Conservation (phyloP, 2,113 vertebrate genomes). For the Vanacampus margaritifer region DNA sequence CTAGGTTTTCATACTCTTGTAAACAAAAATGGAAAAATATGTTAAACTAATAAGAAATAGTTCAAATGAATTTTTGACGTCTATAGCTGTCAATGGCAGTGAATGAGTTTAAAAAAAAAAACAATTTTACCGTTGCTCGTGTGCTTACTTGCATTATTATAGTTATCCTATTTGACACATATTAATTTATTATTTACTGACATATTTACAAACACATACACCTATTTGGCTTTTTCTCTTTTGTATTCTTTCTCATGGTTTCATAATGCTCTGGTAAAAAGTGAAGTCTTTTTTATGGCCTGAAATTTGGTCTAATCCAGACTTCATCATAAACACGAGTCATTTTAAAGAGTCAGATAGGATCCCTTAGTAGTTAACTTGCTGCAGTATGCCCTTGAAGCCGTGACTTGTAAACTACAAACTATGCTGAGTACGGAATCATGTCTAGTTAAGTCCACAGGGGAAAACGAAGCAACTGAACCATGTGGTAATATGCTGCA, state of each 20-base stretch:
- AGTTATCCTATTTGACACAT: neutral
- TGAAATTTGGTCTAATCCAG: neutral
- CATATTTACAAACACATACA: neutral
- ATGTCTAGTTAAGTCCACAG: neutral
- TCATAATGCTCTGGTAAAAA: neutral
- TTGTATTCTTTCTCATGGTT: neutral
- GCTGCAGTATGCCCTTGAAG: neutral
- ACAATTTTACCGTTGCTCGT: neutral
- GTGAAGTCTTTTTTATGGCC: neutral
- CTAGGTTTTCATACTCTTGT: too few species aligned
- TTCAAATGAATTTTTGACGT: too few species aligned
- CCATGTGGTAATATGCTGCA: conserved; percentile 1
- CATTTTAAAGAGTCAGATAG: too few species aligned
- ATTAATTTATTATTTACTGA: neutral
- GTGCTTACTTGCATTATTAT: neutral
- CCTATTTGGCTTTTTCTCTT: neutral
- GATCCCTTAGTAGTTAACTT: neutral
- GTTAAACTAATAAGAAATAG: too few species aligned
- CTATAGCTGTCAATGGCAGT: too few species aligned
- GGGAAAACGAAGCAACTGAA: conserved; percentile 10
- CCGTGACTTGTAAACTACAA: neutral
- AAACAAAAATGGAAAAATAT: too few species aligned
- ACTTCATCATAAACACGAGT: neutral
- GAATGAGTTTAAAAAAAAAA: too few species aligned
- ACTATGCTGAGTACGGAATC: neutral